Conservation (phyloP, 1,140 invertebrate species). For the Polypedilum vanderplanki region DNA sequence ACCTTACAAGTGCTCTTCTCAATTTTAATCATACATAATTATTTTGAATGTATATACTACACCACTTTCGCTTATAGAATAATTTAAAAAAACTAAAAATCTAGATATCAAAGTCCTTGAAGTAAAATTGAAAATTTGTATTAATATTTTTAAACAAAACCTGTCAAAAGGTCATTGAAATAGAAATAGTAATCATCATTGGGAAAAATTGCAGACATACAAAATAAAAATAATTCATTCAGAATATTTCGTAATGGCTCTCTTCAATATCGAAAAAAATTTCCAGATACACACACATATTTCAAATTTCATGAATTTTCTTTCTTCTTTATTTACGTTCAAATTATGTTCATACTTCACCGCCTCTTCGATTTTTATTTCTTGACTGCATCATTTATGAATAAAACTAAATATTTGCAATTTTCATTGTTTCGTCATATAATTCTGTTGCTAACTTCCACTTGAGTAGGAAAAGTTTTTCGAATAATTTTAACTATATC, state of each 20-base stretch:
- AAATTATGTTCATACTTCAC: too few relatives aligned
- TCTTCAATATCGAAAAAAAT: not conserved
- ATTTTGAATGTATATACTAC: not conserved
- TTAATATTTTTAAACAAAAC: not conserved
- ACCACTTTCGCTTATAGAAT: not conserved
- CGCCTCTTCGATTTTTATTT: too few relatives aligned
- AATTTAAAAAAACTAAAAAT: not conserved
- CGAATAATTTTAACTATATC: too few relatives aligned
- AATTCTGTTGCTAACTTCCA: too few relatives aligned
- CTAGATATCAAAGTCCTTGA: not conserved
- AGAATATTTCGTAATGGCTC: not conserved
- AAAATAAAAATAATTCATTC: not conserved
- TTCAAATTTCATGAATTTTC: not conserved
- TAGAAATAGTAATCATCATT: not conserved
- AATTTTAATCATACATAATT: too few relatives aligned
- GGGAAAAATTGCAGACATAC: not conserved
- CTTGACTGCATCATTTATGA: too few relatives aligned
- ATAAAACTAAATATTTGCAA: too few relatives aligned
- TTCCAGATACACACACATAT: not conserved
- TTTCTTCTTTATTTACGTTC: too few relatives aligned
- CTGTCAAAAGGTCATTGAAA: conserved; percentile 26
- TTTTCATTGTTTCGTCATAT: too few relatives aligned
- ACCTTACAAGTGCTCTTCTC: too few relatives aligned
- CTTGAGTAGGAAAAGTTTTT: too few relatives aligned
- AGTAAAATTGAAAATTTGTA: not conserved